phyloP scores from a whole-genome alignment of 2,113 vertebrate species.

The Phainopepla nitens region DNA sequence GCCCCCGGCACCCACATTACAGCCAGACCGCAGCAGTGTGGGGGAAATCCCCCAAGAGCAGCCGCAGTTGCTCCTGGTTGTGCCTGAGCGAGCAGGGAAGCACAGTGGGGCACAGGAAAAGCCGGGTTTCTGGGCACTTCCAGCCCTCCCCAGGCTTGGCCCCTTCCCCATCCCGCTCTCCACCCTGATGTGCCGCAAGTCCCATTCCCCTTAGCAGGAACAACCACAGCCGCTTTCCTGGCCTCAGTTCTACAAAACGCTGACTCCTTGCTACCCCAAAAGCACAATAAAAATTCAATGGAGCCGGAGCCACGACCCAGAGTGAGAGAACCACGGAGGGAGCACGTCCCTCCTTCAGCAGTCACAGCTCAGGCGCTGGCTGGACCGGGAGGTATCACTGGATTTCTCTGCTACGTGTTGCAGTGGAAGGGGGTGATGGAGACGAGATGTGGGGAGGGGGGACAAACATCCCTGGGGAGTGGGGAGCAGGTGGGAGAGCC shows the following conservation, averaged over 20 bases:
- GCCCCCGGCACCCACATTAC: background rate
- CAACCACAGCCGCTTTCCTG: background rate
- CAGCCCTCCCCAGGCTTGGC: background rate
- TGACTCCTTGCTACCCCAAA: background rate
- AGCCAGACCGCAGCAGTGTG: background rate
- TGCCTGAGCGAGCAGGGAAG: background rate
- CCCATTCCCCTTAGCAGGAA: background rate
- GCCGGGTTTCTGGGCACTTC: background rate
- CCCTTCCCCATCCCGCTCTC: background rate
- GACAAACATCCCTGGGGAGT: conserved; percentile 30
- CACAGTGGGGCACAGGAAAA: background rate
- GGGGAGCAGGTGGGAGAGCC: conserved; percentile 83
- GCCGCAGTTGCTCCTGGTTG: background rate
- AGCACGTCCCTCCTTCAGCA: background rate
- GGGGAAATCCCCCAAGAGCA: background rate
- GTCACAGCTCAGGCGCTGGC: background rate
- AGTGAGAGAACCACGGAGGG: background rate
- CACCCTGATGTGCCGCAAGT: background rate
- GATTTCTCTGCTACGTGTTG: conserved; percentile 29
- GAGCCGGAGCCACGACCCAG: background rate
- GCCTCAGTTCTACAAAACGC: background rate
- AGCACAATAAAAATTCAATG: background rate
- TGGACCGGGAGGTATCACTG: background rate
- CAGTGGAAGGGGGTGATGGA: conserved; percentile 12
- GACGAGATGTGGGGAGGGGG: background rate